phyloP scores from a whole-genome alignment of 1,140 invertebrate genomes.

The Cryptotermes secundus region DNA sequence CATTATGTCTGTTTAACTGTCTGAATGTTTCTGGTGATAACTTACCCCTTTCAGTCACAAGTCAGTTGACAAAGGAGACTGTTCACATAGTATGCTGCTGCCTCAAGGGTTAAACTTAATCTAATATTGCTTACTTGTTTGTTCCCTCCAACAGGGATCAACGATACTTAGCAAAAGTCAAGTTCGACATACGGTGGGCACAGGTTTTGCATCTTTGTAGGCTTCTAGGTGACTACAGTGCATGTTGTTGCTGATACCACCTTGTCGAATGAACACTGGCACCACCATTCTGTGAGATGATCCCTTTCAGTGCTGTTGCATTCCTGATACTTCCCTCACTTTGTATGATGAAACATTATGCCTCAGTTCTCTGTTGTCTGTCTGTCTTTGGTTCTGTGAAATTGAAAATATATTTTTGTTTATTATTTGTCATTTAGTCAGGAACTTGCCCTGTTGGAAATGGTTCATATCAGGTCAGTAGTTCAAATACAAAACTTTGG shows the following conservation, averaged over 20 bases:
- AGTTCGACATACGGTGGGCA: constrained; percentile 42
- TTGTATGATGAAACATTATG: not conserved
- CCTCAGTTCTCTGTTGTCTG: not conserved
- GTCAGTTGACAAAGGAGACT: not conserved
- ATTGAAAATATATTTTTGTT: too few relatives aligned
- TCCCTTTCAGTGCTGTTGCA: too few relatives aligned
- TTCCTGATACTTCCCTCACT: not conserved
- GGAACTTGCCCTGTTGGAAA: not conserved
- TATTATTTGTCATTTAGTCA: not conserved
- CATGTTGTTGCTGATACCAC: constrained; percentile 21
- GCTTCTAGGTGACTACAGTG: constrained; percentile 27
- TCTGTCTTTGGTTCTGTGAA: not conserved
- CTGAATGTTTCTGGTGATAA: too few relatives aligned
- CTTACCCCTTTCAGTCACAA: too few relatives aligned
- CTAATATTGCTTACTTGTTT: constrained; percentile 24
- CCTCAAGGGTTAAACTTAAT: constrained; percentile 12
- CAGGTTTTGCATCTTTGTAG: constrained; percentile 22
- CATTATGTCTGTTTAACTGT: too few relatives aligned
- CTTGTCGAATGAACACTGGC: constrained; percentile 4
- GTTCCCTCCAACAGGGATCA: constrained; percentile 39
- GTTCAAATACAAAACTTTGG: not conserved
- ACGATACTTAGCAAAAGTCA: constrained; percentile 41
- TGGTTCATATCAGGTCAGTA: constrained; percentile 3
- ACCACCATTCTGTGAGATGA: not conserved
- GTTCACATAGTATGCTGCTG: not conserved